Conservation (phyloP, 2,888 invertebrate genomes). For the Euzophera pinguis region DNA sequence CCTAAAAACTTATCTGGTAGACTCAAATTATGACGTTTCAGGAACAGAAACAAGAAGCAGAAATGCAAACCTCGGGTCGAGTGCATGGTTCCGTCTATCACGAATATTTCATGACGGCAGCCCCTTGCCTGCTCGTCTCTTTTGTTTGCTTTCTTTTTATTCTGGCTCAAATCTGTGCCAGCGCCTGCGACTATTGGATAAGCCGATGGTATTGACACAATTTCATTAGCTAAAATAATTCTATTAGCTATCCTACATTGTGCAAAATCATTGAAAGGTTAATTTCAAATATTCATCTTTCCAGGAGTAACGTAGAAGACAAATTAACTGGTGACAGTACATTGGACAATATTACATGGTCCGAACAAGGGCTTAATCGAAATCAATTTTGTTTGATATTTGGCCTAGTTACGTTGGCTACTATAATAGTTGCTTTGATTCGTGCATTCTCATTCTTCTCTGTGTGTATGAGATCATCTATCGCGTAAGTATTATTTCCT, state of each 20-base stretch:
- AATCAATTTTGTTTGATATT: conserved; percentile 73
- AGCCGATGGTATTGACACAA: conserved; percentile 50
- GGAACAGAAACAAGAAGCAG: conserved; percentile 65
- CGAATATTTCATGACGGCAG: conserved; percentile 62
- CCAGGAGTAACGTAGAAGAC: conserved; percentile 66
- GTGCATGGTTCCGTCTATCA: conserved; percentile 59
- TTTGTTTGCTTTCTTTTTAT: conserved; percentile 62
- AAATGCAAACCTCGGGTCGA: conserved; percentile 55
- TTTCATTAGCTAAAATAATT: neutral
- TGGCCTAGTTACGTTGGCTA: conserved; percentile 74
- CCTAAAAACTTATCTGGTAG: too few relatives aligned
- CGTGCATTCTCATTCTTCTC: conserved; percentile 83
- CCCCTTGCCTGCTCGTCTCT: conserved; percentile 41
- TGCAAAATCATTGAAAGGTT: neutral
- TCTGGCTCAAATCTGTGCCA: conserved; percentile 78
- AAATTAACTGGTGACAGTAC: conserved; percentile 60
- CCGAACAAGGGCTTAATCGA: conserved; percentile 49
- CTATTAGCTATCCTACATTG: neutral
- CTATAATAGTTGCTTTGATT: conserved; percentile 80
- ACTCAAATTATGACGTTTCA: conserved; percentile 19
- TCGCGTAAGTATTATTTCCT: conserved; percentile 53
- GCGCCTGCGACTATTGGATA: conserved; percentile 70
- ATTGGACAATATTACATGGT: conserved; percentile 58
- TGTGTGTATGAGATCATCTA: conserved; percentile 83
- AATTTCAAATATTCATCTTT: neutral